Evolutionary conservation across 2,113 vertebrate species (phyloP).

Genomic region (Bufo gargarizans): DNA sequence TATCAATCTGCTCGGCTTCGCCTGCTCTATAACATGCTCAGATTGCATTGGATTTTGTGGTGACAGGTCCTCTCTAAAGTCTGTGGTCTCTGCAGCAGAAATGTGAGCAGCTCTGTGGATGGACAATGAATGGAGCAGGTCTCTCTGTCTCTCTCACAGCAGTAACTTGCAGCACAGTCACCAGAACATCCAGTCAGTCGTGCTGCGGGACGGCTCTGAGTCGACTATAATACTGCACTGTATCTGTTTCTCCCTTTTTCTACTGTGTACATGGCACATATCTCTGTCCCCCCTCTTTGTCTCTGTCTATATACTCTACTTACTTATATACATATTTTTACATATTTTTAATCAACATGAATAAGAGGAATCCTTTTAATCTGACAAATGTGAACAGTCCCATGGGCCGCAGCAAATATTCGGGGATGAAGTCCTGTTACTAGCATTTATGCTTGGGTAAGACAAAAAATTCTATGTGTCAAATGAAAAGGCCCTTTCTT

Average conservation of each 20-base stretch:
- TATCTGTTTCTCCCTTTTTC: no score
- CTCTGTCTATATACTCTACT: no score
- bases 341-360: neutral
- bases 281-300: no score
- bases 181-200: no score
- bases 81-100: no score
- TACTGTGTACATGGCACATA: no score
- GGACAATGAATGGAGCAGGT: neutral
- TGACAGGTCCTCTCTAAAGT: no score
- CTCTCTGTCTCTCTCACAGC: neutral
- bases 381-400: slow-evolving; percentile 4
- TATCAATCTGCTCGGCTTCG: no score
- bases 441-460: neutral
- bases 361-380: neutral
- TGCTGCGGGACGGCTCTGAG: no score
- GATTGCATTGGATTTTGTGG: no score
- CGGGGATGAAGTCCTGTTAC: neutral
- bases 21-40: no score
- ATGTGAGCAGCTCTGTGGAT: neutral
- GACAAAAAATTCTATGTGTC: slow-evolving; percentile 17
- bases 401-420: neutral
- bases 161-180: neutral
- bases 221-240: no score
- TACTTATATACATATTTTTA: neutral
- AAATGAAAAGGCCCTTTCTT: slow-evolving; percentile 43